Base-by-base conservation (phyloP, 2,888 invertebrate species). In the Aphodius sticticus region DNA sequence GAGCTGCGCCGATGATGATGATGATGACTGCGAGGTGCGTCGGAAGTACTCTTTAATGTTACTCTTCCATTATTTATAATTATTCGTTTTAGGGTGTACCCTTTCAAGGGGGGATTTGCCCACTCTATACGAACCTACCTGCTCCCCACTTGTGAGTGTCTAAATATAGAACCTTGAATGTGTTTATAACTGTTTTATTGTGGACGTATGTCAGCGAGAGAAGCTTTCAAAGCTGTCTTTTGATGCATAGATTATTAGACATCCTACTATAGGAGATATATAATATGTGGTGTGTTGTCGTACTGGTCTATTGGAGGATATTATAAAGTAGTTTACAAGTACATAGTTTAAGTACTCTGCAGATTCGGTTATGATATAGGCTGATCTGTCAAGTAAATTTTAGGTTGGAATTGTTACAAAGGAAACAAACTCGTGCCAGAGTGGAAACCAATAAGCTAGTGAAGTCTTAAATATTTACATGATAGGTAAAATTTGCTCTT, bases 41-140 rank as follows among this genome's bases (percentile, higher is more conserved):
- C 53, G 53, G 53, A 53, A 53, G 53, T 53, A 53, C 53, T 53
- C 53, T 53, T 53, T 53, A 53, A 53, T 53, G 53, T 53, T 53
- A 53, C 53, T 53, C 53, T 53, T 53, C 53, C 53, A 53, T 53
- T 53, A 53, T 53, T 53, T 53, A 53, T 53, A 53, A 53, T 53
- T 53, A 53, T 53, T 53, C 53, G 53, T 53, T 53, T 53, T 53
- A 53, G 53, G 53, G 53, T 53, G 53, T 53, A 53, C 53, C 53
- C 53, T 53, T 53, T 53, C 53, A 53, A 53, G 53, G 9, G 26
- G 26, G 26, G 53, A 7, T 53, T 53, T 53, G 53, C 7, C 53
- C 12, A 53, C 53, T 53, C 12, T 53, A 53, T 12, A 7, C 12
- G 9, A 7, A 53, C 53, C 53, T 53, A 53, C 53, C 53, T 53